Conservation (phyloP, 1,140 invertebrate species). For the Eriocheir sinensis region DNA sequence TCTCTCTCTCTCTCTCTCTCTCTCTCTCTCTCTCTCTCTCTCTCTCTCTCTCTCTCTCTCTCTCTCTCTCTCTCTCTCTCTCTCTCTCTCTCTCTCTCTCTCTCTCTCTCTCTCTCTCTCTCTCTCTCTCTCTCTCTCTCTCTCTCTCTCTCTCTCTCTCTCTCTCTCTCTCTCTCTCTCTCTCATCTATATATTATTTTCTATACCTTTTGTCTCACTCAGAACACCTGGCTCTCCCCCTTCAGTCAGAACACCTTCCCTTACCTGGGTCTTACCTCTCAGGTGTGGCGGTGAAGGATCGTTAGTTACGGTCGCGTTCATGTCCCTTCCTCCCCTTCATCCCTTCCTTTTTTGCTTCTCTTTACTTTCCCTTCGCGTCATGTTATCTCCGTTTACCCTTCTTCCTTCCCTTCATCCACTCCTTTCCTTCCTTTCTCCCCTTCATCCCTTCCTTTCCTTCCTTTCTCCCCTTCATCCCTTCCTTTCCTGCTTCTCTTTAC, state of each 20-base stretch:
- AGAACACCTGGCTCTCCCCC: not conserved
- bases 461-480: not conserved
- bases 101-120: slow-evolving; percentile 26
- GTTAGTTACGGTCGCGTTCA: too few relatives aligned
- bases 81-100: not conserved
- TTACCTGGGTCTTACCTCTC: not conserved
- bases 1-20: slow-evolving; percentile 29
- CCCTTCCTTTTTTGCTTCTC: not conserved
- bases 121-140: slow-evolving; percentile 31
- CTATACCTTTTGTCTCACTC: not conserved
- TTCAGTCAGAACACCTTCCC: not conserved
- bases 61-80: too few relatives aligned
- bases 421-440: not conserved
- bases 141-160: slow-evolving; percentile 33
- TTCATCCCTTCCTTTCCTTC: not conserved
- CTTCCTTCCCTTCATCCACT: not conserved
- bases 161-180: not conserved
- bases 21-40: not conserved
- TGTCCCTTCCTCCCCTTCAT: not conserved
- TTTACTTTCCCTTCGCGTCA: not conserved
- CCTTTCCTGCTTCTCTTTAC: not conserved
- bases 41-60: too few relatives aligned
- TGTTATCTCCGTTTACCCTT: too few relatives aligned
- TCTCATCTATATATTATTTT: not conserved
- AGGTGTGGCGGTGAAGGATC: too few relatives aligned